Evolutionary conservation across 2,888 invertebrate species (phyloP).

Genomic region (Cosmia trapezina): DNA sequence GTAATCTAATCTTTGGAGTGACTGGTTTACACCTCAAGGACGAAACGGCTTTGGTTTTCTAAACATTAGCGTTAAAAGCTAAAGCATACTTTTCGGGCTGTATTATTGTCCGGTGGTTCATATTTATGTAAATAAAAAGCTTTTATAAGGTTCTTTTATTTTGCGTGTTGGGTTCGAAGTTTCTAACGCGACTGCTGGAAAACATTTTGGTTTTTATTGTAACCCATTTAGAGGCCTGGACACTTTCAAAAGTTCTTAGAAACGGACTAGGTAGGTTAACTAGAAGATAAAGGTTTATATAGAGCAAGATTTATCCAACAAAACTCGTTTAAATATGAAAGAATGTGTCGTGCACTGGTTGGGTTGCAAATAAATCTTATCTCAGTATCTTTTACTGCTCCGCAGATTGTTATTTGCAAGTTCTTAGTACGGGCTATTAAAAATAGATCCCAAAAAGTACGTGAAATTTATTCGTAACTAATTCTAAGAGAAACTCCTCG

Average conservation of each 20-base stretch:
- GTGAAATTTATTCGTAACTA: conserved; percentile 26
- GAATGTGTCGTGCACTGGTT: neutral
- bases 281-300: too few relatives aligned
- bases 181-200: neutral
- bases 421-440: conserved; percentile 43
- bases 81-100: conserved; percentile 4
- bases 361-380: conserved; percentile 31
- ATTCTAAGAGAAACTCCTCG: conserved; percentile 12
- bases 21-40: conserved; percentile 38
- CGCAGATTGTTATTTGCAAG: conserved; percentile 25
- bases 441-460: conserved; percentile 35
- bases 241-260: neutral
- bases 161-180: conserved; percentile 13
- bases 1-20: conserved; percentile 52
- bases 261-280: neutral
- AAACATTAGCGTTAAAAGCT: conserved; percentile 30
- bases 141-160: conserved; percentile 25
- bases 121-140: conserved; percentile 28
- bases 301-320: neutral
- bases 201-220: neutral
- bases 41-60: conserved; percentile 26
- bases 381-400: conserved; percentile 19
- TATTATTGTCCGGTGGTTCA: conserved; percentile 14
- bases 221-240: neutral
- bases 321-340: neutral